Conservation (phyloP, 1,140 invertebrate species). For the Ceratitis capitata region DNA sequence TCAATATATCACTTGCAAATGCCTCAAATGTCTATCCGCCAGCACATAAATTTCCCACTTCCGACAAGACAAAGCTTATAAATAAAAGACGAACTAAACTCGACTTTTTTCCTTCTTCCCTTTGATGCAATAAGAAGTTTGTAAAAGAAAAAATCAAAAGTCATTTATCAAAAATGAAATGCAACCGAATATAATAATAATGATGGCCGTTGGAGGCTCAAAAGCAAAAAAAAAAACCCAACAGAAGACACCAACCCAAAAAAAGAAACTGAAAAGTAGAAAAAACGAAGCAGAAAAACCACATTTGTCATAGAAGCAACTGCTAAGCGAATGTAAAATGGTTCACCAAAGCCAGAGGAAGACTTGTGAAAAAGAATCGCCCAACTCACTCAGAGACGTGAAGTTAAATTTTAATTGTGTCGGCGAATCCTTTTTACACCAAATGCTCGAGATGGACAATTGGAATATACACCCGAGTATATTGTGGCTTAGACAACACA, state of each 20-base stretch:
- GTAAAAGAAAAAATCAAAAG: constrained; percentile 9
- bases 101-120: background rate
- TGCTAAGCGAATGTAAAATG: background rate
- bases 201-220: background rate
- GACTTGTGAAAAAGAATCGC: background rate
- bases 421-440: constrained; percentile 16
- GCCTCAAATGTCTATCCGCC: background rate
- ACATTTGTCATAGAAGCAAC: background rate
- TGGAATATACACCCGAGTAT: background rate
- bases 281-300: background rate
- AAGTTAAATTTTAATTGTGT: background rate
- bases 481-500: background rate
- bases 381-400: background rate
- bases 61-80: background rate
- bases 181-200: constrained; percentile 20
- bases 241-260: background rate
- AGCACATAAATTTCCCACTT: constrained; percentile 3
- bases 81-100: background rate
- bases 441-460: background rate
- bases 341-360: background rate
- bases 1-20: background rate
- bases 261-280: background rate
- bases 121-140: background rate
- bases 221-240: background rate
- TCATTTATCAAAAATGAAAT: background rate